Evolutionary conservation across 2,888 invertebrate genomes (phyloP).

Genomic region (Phengaris arion): DNA sequence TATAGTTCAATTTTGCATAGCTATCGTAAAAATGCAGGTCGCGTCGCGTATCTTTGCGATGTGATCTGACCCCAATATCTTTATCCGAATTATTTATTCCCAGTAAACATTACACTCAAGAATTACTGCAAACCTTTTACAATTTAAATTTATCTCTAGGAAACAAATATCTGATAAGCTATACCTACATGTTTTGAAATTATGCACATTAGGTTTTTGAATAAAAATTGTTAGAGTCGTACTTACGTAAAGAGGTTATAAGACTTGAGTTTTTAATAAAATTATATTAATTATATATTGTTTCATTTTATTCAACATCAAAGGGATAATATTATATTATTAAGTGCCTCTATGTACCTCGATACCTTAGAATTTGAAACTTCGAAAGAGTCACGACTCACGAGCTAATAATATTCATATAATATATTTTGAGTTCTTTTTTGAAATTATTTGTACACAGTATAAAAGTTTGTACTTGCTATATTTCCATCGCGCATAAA

Average conservation of each 20-base stretch:
- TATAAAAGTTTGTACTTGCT: too few relatives aligned
- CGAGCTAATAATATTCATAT: too few relatives aligned
- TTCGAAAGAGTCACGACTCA: too few relatives aligned
- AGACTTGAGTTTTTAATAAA: conserved; percentile 74
- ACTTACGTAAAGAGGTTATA: conserved; percentile 48
- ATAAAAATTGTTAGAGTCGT: conserved; percentile 49
- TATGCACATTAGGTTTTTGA: conserved; percentile 38
- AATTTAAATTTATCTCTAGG: background rate
- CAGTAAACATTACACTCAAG: background rate
- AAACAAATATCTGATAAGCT: conserved; percentile 8
- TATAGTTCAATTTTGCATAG: too few relatives aligned
- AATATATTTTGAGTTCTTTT: too few relatives aligned
- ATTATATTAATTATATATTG: conserved; percentile 35
- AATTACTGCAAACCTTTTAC: background rate
- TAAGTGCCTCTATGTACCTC: too few relatives aligned
- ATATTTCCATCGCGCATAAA: too few relatives aligned
- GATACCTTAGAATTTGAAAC: too few relatives aligned
- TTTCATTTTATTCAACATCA: conserved; percentile 35
- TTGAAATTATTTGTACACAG: too few relatives aligned
- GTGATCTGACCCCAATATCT: background rate
- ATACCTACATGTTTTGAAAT: conserved; percentile 25
- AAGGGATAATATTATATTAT: too few relatives aligned
- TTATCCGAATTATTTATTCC: conserved; percentile 3
- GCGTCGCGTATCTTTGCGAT: too few relatives aligned
- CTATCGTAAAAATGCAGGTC: too few relatives aligned